Evolutionary conservation across 1,140 invertebrate genomes (phyloP).

Genomic region (Heliconius nattereri): DNA sequence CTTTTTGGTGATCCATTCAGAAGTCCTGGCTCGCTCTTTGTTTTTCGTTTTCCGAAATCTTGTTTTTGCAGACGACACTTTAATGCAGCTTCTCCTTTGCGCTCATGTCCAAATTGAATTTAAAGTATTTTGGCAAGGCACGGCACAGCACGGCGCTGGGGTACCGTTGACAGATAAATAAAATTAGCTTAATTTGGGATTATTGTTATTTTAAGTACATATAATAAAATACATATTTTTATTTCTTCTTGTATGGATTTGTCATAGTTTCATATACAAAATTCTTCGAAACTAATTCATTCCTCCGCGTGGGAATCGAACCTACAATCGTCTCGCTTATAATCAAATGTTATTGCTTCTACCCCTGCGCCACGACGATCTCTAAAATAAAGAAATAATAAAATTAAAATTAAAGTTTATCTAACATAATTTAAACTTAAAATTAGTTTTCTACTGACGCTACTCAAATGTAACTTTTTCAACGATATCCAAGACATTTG

Average conservation of each 20-base stretch:
- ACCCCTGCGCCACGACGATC: too few relatives aligned
- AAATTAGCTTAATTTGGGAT: too few relatives aligned
- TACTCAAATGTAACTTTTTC: slow-evolving; percentile 43
- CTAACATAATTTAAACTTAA: neutral
- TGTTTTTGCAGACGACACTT: slow-evolving; percentile 54
- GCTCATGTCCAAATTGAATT: slow-evolving; percentile 63
- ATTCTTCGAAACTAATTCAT: too few relatives aligned
- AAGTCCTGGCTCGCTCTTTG: slow-evolving; percentile 45
- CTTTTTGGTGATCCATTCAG: slow-evolving; percentile 56
- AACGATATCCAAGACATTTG: slow-evolving; percentile 38
- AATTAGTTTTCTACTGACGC: slow-evolving; percentile 17
- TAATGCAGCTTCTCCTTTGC: slow-evolving; percentile 60
- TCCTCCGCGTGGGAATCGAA: too few relatives aligned
- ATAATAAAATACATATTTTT: too few relatives aligned
- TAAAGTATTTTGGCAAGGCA: slow-evolving; percentile 55
- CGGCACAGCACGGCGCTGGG: slow-evolving; percentile 30
- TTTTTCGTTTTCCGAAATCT: slow-evolving; percentile 44
- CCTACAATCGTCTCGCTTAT: too few relatives aligned
- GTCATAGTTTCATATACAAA: too few relatives aligned
- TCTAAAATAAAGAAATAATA: too few relatives aligned
- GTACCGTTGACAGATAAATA: slow-evolving; percentile 32
- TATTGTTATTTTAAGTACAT: too few relatives aligned
- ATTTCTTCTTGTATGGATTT: too few relatives aligned
- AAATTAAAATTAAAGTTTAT: too few relatives aligned
- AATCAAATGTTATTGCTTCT: accelerated